Percentiles rank a stretch among this genome's conserved stretches.
phyloP scores from a whole-genome alignment of 1,140 invertebrate species.

The Drosophila pseudoobscura region DNA sequence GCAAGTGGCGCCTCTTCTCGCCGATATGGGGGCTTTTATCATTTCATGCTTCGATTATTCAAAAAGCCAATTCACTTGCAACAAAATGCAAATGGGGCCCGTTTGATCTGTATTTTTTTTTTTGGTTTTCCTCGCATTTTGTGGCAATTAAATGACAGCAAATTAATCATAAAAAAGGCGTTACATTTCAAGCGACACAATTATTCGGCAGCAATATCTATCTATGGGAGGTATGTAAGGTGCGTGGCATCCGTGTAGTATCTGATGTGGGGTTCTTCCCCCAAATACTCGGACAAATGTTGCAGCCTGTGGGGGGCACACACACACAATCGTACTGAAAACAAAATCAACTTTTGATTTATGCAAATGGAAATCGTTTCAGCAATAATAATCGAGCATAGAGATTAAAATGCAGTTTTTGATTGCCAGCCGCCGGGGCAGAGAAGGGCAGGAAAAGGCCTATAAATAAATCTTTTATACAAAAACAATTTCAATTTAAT shows the following conservation, averaged over 20 bases:
- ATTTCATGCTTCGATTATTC: constrained; percentile 35
- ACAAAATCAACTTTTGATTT: constrained; percentile 40
- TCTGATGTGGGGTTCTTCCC: background rate
- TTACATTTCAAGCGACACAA: constrained; percentile 25
- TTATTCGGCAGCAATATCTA: constrained; percentile 27
- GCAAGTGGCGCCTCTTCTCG: background rate
- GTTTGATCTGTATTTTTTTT: constrained; percentile 41
- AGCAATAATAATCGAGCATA: constrained; percentile 40
- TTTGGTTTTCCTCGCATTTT: constrained; percentile 49
- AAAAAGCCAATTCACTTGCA: constrained; percentile 40
- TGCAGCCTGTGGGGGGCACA: too few relatives aligned
- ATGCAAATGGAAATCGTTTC: constrained; percentile 43
- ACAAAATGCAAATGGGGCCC: constrained; percentile 35
- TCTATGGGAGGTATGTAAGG: background rate
- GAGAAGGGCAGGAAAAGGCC: background rate
- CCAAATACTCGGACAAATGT: too few relatives aligned
- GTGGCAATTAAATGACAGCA: constrained; percentile 48
- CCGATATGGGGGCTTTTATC: background rate
- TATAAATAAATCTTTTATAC: constrained; percentile 18
- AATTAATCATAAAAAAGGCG: constrained; percentile 52
- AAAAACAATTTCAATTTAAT: constrained; percentile 1
- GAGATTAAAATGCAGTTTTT: constrained; percentile 45
- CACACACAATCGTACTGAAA: too few relatives aligned
- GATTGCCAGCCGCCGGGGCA: constrained; percentile 5
- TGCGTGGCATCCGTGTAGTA: constrained; percentile 2